Percentiles rank a stretch among this genome's conserved stretches.
Conservation (phyloP, 2,888 invertebrate genomes). For the Philereme vetulata region DNA sequence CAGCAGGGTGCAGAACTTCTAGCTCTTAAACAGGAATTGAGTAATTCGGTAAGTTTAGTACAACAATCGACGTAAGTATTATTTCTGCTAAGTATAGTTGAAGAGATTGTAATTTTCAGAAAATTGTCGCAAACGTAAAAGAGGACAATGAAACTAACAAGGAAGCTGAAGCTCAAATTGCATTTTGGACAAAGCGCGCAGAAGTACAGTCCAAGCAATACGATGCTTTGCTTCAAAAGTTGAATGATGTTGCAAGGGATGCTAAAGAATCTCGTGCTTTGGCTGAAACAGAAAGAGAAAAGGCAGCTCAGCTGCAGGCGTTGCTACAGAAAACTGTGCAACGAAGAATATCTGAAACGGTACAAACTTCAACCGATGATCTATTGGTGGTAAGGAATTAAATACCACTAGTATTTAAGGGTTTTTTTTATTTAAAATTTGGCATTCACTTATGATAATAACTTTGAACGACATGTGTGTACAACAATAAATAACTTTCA, state of each 20-base stretch:
- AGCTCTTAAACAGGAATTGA: slow-evolving; percentile 73
- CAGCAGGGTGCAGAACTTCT: slow-evolving; percentile 81
- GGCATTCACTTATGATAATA: not conserved
- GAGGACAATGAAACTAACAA: slow-evolving; percentile 57
- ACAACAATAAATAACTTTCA: slow-evolving; percentile 19
- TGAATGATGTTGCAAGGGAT: slow-evolving; percentile 65
- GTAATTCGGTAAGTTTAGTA: slow-evolving; percentile 59
- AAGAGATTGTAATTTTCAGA: slow-evolving; percentile 47
- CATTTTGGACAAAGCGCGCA: slow-evolving; percentile 63
- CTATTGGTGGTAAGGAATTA: slow-evolving; percentile 23
- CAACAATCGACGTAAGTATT: not conserved
- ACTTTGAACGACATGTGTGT: not conserved
- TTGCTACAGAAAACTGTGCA: slow-evolving; percentile 57
- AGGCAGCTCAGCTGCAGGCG: slow-evolving; percentile 58
- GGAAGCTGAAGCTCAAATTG: slow-evolving; percentile 64
- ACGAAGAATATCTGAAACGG: slow-evolving; percentile 37
- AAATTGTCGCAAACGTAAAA: slow-evolving; percentile 49
- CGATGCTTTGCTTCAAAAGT: slow-evolving; percentile 64
- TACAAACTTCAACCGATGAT: slow-evolving; percentile 38
- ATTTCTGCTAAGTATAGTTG: not conserved
- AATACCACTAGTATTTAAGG: not conserved
- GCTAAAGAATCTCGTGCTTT: slow-evolving; percentile 62
- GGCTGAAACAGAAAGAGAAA: slow-evolving; percentile 62
- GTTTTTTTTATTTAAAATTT: not conserved
- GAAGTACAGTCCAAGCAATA: slow-evolving; percentile 70